Evolutionary conservation across 2,888 invertebrate genomes (phyloP).

Genomic region (Hecatera dysodea): DNA sequence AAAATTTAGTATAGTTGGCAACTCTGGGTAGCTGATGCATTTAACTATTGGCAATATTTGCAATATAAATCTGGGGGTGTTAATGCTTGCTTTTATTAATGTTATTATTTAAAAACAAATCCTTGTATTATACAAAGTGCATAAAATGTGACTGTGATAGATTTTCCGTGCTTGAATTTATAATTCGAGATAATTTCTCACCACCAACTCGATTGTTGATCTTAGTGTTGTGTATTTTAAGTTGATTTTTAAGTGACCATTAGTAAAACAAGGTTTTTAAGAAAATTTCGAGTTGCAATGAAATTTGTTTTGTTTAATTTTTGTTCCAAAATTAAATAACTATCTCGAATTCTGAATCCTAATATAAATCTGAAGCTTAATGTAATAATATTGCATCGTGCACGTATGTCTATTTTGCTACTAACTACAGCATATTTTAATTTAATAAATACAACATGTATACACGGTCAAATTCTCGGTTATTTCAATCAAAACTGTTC

Average conservation of each 20-base stretch:
- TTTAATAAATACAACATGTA: background rate
- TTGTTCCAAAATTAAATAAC: too few species aligned
- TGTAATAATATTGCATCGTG: slow-evolving; percentile 30
- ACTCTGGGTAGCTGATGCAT: background rate
- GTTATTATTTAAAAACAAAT: background rate
- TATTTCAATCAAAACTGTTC: background rate
- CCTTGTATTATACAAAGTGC: background rate
- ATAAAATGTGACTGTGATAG: slow-evolving; percentile 14
- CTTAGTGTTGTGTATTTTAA: too few species aligned
- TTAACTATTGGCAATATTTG: slow-evolving; percentile 3
- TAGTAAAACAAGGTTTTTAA: too few species aligned
- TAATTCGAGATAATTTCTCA: too few species aligned
- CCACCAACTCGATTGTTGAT: too few species aligned
- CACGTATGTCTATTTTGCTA: background rate
- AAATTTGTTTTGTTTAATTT: background rate
- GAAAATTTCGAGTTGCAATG: too few species aligned
- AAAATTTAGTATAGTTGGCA: background rate
- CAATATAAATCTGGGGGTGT: background rate
- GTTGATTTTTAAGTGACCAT: background rate
- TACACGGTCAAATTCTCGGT: slow-evolving; percentile 5
- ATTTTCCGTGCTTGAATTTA: background rate
- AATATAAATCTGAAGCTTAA: slow-evolving; percentile 2
- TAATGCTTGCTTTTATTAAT: slow-evolving; percentile 10
- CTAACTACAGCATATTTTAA: slow-evolving; percentile 6
- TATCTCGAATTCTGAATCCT: background rate